Percentiles rank a stretch among this genome's conserved stretches.
Conservation (phyloP, 1,140 invertebrate species). For the Dolichoris vasculosae region DNA sequence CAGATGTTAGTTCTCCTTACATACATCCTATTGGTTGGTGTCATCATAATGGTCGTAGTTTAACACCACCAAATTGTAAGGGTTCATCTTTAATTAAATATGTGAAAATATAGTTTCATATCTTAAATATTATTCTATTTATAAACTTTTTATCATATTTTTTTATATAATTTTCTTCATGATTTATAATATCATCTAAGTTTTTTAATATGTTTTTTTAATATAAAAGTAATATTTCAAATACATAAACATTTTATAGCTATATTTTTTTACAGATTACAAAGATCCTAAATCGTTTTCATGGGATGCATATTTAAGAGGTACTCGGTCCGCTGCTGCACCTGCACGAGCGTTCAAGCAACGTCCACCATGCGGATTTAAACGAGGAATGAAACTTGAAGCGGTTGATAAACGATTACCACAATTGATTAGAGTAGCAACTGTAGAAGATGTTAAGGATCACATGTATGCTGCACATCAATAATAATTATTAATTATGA, state of each 20-base stretch:
- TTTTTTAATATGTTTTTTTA: background rate
- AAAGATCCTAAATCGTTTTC: slow-evolving; percentile 84
- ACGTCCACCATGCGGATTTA: slow-evolving; percentile 86
- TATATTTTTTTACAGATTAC: slow-evolving; percentile 76
- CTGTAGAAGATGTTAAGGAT: slow-evolving; percentile 84
- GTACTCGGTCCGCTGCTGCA: slow-evolving; percentile 84
- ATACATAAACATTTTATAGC: background rate
- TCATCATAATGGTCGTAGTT: slow-evolving; percentile 83
- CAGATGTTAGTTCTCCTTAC: slow-evolving; percentile 90
- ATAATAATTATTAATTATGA: background rate
- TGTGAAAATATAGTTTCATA: slow-evolving; percentile 9
- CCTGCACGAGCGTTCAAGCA: slow-evolving; percentile 90
- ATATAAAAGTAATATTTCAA: background rate
- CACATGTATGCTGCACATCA: slow-evolving; percentile 73
- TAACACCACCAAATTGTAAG: slow-evolving; percentile 92
- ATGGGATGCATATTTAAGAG: slow-evolving; percentile 89
- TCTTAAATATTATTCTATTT: background rate
- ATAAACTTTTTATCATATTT: background rate
- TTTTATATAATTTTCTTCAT: background rate
- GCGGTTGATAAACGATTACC: slow-evolving; percentile 91
- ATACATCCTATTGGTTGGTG: slow-evolving; percentile 97
- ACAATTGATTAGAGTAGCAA: slow-evolving; percentile 88
- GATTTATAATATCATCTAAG: background rate
- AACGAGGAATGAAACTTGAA: slow-evolving; percentile 91
- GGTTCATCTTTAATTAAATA: slow-evolving; percentile 6